phyloP scores from a whole-genome alignment of 2,888 invertebrate species.

The Synanthedon andrenaeformis region DNA sequence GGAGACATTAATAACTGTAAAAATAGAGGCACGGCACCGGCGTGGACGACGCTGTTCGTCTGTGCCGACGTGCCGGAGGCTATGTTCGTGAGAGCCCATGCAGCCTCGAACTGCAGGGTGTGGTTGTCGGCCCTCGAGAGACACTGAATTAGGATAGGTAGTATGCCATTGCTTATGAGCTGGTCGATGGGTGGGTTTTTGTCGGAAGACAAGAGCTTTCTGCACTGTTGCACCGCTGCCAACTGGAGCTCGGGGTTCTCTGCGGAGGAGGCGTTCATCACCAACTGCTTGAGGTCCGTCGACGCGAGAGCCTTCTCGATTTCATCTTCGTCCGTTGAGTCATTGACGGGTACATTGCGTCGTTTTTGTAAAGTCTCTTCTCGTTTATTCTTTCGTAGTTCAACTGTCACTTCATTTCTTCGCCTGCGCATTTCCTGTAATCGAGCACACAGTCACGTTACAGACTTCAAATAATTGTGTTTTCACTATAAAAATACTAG shows the following conservation, averaged over 20 bases:
- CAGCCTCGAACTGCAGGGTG: constrained; percentile 94
- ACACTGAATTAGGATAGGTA: constrained; percentile 94
- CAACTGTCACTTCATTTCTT: constrained; percentile 95
- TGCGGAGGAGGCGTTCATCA: constrained; percentile 85
- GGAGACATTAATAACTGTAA: constrained; percentile 90
- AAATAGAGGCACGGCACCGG: constrained; percentile 96
- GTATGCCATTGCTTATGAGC: constrained; percentile 91
- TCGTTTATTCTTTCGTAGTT: constrained; percentile 96
- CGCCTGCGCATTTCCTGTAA: constrained; percentile 95
- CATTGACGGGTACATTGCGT: constrained; percentile 92
- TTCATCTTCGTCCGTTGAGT: constrained; percentile 86
- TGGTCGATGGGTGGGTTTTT: constrained; percentile 98
- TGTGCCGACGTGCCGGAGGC: constrained; percentile 94
- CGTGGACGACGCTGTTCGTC: constrained; percentile 89
- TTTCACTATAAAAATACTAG: constrained; percentile 4
- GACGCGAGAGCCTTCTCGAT: constrained; percentile 76
- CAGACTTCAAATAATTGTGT: constrained; percentile 2
- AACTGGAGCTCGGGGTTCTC: constrained; percentile 86
- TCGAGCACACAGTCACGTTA: neutral
- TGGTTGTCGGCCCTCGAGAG: constrained; percentile 88
- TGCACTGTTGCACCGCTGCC: constrained; percentile 92
- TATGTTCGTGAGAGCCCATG: constrained; percentile 98
- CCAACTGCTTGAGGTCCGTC: constrained; percentile 84
- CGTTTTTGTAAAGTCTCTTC: constrained; percentile 97
- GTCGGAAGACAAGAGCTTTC: constrained; percentile 96